Percentiles rank a stretch among this genome's conserved stretches.
Evolutionary conservation across 2,113 vertebrate genomes (phyloP).

Genomic region (Notechis scutatus): DNA sequence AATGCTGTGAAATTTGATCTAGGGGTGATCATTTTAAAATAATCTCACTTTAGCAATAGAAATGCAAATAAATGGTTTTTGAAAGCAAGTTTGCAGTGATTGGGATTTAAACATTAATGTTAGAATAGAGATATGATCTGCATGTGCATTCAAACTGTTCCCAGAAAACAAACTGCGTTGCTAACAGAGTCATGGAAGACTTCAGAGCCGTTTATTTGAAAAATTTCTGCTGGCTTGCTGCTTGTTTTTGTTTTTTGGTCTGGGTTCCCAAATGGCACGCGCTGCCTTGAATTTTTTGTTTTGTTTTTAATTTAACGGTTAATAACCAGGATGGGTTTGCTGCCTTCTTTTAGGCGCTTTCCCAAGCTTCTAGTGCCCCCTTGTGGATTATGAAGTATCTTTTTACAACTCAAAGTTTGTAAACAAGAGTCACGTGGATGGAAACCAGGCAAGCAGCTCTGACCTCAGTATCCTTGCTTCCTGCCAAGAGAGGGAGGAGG

Average conservation of each 20-base stretch:
- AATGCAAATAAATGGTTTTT: not conserved
- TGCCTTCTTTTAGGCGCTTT: constrained; percentile 15
- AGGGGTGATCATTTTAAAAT: constrained; percentile 24
- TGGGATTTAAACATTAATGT: not conserved
- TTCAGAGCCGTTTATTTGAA: constrained; percentile 31
- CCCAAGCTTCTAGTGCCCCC: constrained; percentile 66
- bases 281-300: constrained; percentile 52
- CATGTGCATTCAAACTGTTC: not conserved
- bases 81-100: constrained; percentile 32
- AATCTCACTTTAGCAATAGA: not conserved
- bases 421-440: constrained; percentile 94
- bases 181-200: constrained; percentile 9
- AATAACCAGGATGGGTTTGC: constrained; percentile 52
- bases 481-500: not conserved
- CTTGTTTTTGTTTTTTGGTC: constrained; percentile 51
- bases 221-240: constrained; percentile 34
- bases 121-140: not conserved
- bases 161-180: constrained; percentile 1
- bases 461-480: constrained; percentile 49
- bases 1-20: constrained; percentile 73
- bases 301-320: constrained; percentile 60
- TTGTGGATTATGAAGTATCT: constrained; percentile 53
- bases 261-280: constrained; percentile 46
- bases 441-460: constrained; percentile 57
- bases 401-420: constrained; percentile 97